A percentile compares a stretch with the other conserved stretches of the same genome.
Conservation (phyloP, 2,888 invertebrate genomes). For the Rhimphoctona megacephalus region DNA sequence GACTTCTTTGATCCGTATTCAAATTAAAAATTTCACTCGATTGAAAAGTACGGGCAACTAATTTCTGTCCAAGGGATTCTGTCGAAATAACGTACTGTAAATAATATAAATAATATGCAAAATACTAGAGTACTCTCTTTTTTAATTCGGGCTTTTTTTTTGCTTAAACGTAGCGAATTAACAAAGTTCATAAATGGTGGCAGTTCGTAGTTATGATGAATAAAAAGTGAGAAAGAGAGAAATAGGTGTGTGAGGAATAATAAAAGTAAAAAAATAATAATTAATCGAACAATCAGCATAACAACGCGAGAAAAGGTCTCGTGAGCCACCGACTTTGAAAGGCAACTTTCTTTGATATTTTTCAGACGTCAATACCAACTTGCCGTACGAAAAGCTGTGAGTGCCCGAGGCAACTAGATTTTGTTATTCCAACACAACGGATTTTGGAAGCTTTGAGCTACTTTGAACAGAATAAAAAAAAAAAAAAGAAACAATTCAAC, state of each 20-base stretch:
- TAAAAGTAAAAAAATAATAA: not conserved
- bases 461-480: constrained; percentile 72
- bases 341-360: constrained; percentile 82
- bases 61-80: not conserved
- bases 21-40: not conserved
- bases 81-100: not conserved
- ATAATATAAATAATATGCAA: not conserved
- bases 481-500: constrained; percentile 45
- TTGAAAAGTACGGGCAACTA: not conserved
- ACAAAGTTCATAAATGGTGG: not conserved
- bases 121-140: not conserved
- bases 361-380: constrained; percentile 95
- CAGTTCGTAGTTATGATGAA: not conserved
- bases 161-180: not conserved
- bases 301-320: constrained; percentile 59
- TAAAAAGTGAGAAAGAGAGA: not conserved
- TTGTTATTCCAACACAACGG: constrained; percentile 85
- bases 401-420: constrained; percentile 86
- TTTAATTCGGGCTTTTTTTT: not conserved
- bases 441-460: constrained; percentile 77
- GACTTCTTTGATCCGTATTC: not conserved
- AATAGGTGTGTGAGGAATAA: not conserved
- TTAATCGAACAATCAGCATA: not conserved
- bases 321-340: constrained; percentile 76
- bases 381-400: constrained; percentile 97